Conservation (phyloP, 2,113 vertebrate genomes). For the Upupa epops region DNA sequence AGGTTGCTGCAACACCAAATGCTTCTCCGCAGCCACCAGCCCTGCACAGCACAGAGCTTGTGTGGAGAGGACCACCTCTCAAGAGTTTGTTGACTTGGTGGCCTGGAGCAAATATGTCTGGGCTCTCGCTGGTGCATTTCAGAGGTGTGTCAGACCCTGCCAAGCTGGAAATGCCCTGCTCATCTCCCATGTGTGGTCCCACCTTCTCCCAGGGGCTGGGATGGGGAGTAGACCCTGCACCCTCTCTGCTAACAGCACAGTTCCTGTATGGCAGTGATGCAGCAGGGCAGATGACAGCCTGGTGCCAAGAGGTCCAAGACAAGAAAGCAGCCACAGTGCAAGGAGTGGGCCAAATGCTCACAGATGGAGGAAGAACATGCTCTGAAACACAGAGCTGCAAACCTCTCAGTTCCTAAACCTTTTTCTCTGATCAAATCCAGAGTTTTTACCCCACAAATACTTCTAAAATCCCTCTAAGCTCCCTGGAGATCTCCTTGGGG, state of each 20-base stretch:
- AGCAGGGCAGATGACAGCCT: background rate
- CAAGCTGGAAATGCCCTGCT: background rate
- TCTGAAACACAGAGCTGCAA: background rate
- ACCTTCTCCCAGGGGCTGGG: background rate
- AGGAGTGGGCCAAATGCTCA: background rate
- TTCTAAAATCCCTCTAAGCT: background rate
- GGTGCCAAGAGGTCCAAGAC: background rate
- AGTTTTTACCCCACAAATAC: background rate
- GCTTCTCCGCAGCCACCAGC: background rate
- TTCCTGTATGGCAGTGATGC: background rate
- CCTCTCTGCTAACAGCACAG: background rate
- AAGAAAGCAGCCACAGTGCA: background rate
- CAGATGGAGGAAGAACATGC: background rate
- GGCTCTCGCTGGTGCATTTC: background rate
- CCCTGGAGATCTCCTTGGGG: background rate
- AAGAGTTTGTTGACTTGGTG: background rate
- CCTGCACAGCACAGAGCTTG: background rate
- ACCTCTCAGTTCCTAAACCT: background rate
- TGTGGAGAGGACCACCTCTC: background rate
- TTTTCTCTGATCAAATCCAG: background rate
- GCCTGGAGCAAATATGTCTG: background rate
- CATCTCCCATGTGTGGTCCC: accelerated
- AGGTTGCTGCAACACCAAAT: background rate
- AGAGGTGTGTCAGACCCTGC: background rate
- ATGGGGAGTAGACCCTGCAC: accelerated